A percentile compares a stretch with the other conserved stretches of the same genome.
phyloP scores from a whole-genome alignment of 2,797 vertebrate species.

The Semaprochilodus insignis region DNA sequence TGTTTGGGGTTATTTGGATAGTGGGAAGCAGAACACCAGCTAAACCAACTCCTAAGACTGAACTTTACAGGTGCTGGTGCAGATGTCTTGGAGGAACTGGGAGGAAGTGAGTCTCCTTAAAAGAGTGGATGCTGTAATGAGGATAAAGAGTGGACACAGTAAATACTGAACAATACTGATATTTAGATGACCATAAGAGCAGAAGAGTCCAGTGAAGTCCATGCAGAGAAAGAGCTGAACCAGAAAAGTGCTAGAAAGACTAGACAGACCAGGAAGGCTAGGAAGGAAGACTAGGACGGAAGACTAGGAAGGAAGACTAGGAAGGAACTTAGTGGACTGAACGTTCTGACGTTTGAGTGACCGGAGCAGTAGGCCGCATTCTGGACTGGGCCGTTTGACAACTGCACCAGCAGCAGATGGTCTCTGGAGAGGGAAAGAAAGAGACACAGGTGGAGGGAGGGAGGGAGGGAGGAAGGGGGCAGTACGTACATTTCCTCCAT shows the following conservation, averaged over 20 bases:
- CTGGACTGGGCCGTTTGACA: background rate
- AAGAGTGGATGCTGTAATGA: too few species aligned
- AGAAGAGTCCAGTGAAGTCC: background rate
- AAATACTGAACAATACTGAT: too few species aligned
- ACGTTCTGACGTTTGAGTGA: background rate
- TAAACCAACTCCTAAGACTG: too few species aligned
- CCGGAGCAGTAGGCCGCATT: background rate
- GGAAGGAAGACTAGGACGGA: too few species aligned
- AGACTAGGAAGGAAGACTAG: background rate
- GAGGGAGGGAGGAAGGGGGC: slow-evolving; percentile 32
- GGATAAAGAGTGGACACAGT: too few species aligned
- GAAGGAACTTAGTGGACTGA: background rate
- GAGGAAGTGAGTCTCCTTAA: too few species aligned
- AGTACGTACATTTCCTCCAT: slow-evolving; percentile 76
- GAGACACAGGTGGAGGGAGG: slow-evolving; percentile 32
- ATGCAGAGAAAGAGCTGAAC: background rate
- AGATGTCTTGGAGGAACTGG: too few species aligned
- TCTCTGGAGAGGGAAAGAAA: slow-evolving; percentile 12
- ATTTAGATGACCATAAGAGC: background rate
- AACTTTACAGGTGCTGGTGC: too few species aligned
- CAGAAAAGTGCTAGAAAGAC: background rate
- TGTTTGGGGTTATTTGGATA: too few species aligned
- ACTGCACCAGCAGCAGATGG: background rate
- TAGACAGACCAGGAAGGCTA: too few species aligned
- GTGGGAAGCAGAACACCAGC: too few species aligned